phyloP scores from a whole-genome alignment of 2,888 invertebrate genomes.

The Sphinx pinastri region DNA sequence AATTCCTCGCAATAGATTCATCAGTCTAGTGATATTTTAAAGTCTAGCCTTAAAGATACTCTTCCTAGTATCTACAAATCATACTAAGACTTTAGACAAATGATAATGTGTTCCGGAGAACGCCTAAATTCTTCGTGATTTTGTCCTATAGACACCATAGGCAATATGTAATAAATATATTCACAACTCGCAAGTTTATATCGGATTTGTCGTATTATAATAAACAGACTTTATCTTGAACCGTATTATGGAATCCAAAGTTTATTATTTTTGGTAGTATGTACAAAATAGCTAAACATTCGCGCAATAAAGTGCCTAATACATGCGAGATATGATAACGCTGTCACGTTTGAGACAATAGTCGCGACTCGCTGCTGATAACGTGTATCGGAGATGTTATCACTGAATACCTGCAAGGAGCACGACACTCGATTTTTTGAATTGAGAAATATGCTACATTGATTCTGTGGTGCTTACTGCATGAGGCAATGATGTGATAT shows the following conservation, averaged over 20 bases:
- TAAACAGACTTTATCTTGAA: too few relatives aligned
- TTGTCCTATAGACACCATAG: too few relatives aligned
- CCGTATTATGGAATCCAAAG: too few relatives aligned
- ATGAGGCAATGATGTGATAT: background rate
- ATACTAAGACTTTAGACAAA: too few relatives aligned
- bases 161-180: too few relatives aligned
- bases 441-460: background rate
- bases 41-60: background rate
- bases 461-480: background rate
- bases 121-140: too few relatives aligned
- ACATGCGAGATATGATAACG: conserved; percentile 28
- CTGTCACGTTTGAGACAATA: conserved; percentile 29
- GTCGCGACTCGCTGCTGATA: conserved; percentile 19
- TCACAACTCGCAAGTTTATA: background rate
- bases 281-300: background rate
- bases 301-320: background rate
- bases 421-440: background rate
- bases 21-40: background rate
- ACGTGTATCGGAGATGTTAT: conserved; percentile 27
- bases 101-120: too few relatives aligned
- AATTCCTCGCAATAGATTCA: background rate
- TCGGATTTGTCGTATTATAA: background rate
- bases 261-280: background rate
- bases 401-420: background rate
- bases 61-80: background rate